Evolutionary conservation across 2,113 vertebrate genomes (phyloP).

Genomic region (Upupa epops): DNA sequence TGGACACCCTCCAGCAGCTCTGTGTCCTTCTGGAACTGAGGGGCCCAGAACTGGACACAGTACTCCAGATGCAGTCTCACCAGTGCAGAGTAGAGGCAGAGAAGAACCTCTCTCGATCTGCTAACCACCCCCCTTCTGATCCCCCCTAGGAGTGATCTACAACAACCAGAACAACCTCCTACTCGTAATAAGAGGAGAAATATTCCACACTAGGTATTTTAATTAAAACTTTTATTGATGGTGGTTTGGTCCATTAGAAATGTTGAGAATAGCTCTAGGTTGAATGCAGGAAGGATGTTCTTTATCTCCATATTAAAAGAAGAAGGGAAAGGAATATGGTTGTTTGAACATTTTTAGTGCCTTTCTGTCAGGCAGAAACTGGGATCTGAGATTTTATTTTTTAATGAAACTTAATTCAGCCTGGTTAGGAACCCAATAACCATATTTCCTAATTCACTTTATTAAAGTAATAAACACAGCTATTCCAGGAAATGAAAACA

Average conservation of each 20-base stretch:
- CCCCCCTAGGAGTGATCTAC: not conserved
- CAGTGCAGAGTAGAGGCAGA: too few species aligned
- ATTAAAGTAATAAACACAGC: slow-evolving; percentile 63
- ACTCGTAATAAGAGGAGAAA: not conserved
- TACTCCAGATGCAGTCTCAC: too few species aligned
- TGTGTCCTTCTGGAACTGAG: too few species aligned
- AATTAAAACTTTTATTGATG: slow-evolving; percentile 63
- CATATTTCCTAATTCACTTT: slow-evolving; percentile 46
- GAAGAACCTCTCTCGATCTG: too few species aligned
- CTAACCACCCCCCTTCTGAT: too few species aligned
- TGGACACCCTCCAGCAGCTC: too few species aligned
- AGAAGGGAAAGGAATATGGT: not conserved
- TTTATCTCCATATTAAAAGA: slow-evolving; percentile 3
- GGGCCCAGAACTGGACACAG: too few species aligned
- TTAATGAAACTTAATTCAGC: slow-evolving; percentile 52
- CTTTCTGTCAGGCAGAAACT: slow-evolving; percentile 2
- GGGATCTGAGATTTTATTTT: slow-evolving; percentile 39
- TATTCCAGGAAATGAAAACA: slow-evolving; percentile 50
- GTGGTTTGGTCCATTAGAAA: not conserved
- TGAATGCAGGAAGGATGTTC: slow-evolving; percentile 17
- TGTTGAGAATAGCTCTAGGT: not conserved
- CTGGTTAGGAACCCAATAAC: slow-evolving; percentile 56
- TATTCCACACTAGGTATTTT: not conserved
- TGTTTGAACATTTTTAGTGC: slow-evolving; percentile 19
- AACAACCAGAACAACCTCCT: not conserved